Evolutionary conservation across 2,113 vertebrate species (phyloP).

Genomic region (Perca flavescens): DNA sequence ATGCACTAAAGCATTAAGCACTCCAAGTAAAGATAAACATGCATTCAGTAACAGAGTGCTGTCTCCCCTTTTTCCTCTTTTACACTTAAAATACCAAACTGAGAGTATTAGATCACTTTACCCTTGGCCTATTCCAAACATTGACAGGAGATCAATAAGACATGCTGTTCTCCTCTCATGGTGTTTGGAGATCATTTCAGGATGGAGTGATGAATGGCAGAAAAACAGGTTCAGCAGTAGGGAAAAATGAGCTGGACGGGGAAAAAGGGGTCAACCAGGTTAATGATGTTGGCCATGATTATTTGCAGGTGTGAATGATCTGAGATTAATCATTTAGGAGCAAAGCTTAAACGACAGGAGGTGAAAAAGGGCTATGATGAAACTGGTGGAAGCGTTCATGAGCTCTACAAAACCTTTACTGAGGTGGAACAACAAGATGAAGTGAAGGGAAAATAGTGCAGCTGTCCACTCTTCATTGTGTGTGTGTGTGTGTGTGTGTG

Average conservation of each 20-base stretch:
- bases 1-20: too few relatives aligned
- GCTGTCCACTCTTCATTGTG: conserved; percentile 3
- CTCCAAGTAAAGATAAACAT: not conserved
- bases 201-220: conserved; percentile 74
- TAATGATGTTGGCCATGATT: conserved; percentile 77
- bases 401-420: conserved; percentile 52
- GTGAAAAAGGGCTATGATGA: conserved; percentile 70
- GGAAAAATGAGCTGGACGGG: conserved; percentile 69
- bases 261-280: conserved; percentile 73
- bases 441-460: conserved; percentile 20
- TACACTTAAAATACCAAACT: conserved; percentile 50
- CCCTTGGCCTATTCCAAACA: conserved; percentile 61
- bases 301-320: conserved; percentile 80
- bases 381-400: conserved; percentile 55
- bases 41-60: not conserved
- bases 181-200: conserved; percentile 72
- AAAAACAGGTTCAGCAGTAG: conserved; percentile 61
- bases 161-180: conserved; percentile 66
- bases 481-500: not conserved
- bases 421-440: conserved; percentile 36
- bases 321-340: conserved; percentile 73
- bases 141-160: conserved; percentile 78
- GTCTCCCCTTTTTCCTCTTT: conserved; percentile 11
- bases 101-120: conserved; percentile 56
- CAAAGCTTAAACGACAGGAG: conserved; percentile 55